These are phyloP conservation scores for Sylvicola fuscatus DNA, from an alignment of 2,888 invertebrate genomes.

Conservation along the genomic window DNA sequence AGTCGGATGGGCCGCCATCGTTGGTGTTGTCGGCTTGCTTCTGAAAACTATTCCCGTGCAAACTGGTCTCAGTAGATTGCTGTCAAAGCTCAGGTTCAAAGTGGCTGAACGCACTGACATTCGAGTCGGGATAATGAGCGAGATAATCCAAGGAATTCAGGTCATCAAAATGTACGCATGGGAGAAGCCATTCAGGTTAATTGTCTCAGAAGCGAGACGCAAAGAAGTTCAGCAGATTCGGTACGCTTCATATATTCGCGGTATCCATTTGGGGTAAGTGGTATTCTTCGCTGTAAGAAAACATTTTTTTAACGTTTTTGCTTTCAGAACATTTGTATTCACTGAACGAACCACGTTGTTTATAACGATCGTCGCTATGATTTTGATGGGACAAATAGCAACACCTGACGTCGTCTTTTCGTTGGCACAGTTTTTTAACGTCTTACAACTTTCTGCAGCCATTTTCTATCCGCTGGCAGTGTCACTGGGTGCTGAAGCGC, in stretches of 20 bases:
- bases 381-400: constrained; percentile 41
- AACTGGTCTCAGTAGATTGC: constrained; percentile 26
- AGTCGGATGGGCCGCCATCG: constrained; percentile 49
- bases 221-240: constrained; percentile 40
- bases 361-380: constrained; percentile 57
- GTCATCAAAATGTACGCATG: constrained; percentile 96
- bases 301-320: constrained; percentile 20
- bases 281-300: too few relatives aligned
- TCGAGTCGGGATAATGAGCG: constrained; percentile 82
- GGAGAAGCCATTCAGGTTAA: constrained; percentile 73
- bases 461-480: constrained; percentile 37
- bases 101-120: constrained; percentile 77
- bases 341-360: constrained; percentile 70
- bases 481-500: constrained; percentile 34
- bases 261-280: constrained; percentile 33
- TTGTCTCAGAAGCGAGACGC: constrained; percentile 56
- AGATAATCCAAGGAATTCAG: constrained; percentile 82
- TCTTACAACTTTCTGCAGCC: constrained; percentile 40
- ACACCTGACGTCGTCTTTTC: constrained; percentile 51
- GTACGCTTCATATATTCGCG: constrained; percentile 42
- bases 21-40: constrained; percentile 59
- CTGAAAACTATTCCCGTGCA: constrained; percentile 67
- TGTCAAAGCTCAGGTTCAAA: constrained; percentile 35
- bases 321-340: constrained; percentile 43
- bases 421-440: constrained; percentile 56